Evolutionary conservation across 1,140 invertebrate genomes (phyloP), one percentile per base, ranked within the genome.

Genomic region (Leucophenga varia): DNA sequence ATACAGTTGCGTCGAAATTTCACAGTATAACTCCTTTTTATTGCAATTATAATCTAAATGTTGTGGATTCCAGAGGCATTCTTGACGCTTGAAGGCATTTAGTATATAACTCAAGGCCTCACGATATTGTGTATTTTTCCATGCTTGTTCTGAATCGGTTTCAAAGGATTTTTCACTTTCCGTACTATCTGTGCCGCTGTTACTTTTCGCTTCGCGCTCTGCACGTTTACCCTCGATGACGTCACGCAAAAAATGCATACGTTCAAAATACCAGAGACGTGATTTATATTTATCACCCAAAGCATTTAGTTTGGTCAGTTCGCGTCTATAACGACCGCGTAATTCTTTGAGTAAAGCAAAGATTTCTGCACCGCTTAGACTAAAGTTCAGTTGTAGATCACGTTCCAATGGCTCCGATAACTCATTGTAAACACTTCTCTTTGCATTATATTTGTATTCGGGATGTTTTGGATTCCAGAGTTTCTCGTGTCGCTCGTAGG

Each of bases 401-500:
- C 43, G 36, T 18, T 63, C 47, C 9, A 72, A 43, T 2, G 68
- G 68, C 0, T 40, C 57, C 9, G 61, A 61, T 21, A 72, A 25
- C 17, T 72, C 69, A 3, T 52, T 43, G 18, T 69, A 72, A 13
- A 65, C 45, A 22, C 53, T 68, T 2, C 61, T 51, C 25, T 69
- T 63, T 17, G 68, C 61, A 53, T 72, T 72, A 36, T 72, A 72
- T 37, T 72, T 72, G 43, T 72, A 72, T 17, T 58, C 55, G 2
- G 61, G 45, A 51, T 72, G 69, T 18, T 64, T 57, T 28, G 69
- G 69, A 54, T 72, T 72, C 69, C 69, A 72, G 5, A 72, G 47
- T 8, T 69, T 72, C 32, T 69, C 69, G 19, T 57, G 39, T 3
- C 60, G 70, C 34, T 72, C 60, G 22, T 72, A 72, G 8, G 54